A percentile compares a stretch with the other conserved stretches of the same genome.
Conservation (phyloP, 2,113 vertebrate genomes). For the Vidua macroura region DNA sequence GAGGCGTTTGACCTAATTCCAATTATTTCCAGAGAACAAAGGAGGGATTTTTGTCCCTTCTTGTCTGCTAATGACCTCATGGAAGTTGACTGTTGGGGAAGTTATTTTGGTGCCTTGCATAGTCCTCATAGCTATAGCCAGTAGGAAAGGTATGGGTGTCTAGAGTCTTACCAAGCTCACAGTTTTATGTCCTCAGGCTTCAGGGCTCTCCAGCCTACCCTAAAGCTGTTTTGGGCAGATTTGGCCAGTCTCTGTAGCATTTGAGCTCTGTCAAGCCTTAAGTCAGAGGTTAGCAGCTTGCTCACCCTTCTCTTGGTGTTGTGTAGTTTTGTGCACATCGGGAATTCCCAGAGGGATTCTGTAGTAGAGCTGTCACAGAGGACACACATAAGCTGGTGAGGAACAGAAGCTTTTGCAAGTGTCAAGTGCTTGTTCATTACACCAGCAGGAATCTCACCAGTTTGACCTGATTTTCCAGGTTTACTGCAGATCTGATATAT, state of each 20-base stretch:
- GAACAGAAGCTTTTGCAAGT: not conserved
- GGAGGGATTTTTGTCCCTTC: not conserved
- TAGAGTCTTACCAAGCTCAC: not conserved
- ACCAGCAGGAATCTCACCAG: not conserved
- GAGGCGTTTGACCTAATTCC: conserved; percentile 1
- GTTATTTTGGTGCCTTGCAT: not conserved
- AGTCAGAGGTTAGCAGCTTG: not conserved
- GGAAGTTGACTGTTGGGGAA: not conserved
- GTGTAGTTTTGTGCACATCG: not conserved
- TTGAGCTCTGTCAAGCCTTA: not conserved
- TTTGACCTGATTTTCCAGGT: not conserved
- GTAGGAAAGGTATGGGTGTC: not conserved
- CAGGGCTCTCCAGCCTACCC: not conserved
- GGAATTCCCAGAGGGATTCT: not conserved
- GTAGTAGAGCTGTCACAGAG: not conserved
- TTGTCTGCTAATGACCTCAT: not conserved
- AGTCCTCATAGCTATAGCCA: not conserved
- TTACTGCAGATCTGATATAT: not conserved
- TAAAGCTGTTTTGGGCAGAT: not conserved
- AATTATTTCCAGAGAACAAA: not conserved
- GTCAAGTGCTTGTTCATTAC: not conserved
- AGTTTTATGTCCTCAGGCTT: not conserved
- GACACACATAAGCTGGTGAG: not conserved
- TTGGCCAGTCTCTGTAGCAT: not conserved
- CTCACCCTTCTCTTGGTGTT: not conserved